Base-by-base conservation (phyloP, 1,140 invertebrate genomes). In the Lucilia cuprina region DNA sequence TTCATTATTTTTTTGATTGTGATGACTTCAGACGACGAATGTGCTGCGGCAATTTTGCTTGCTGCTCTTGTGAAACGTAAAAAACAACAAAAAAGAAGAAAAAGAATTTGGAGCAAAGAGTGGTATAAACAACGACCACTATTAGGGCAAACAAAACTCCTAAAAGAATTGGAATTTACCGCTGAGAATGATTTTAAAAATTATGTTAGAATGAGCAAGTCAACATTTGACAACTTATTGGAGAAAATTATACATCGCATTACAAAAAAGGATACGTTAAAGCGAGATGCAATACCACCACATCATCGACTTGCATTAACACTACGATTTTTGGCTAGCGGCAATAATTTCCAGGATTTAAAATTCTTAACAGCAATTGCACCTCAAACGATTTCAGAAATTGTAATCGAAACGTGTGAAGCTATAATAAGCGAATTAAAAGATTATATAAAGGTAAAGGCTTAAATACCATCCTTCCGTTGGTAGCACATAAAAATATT, bases 271-370 rank as follows among this genome's bases (percentile, higher is more conserved):
- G 86, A 90, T 83, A 89, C 87, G 25, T 75, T 85, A 55, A 86
- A 85, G 74, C 82, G 88, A 83, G 84, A 86, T 85, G 86, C 87
- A 14, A 88, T 90, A 82, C 35, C 87, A 17, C 25, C 84, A 12
- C 49, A 86, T 84, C 85, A 86, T 35, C 84, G 87, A 84, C 84
- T 89, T 30, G 86, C 87, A 55, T 77, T 89, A 49, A 90, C 89
- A 80, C 82, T 89, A 49, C 35, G 89, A 47, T 90, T 85, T 85
- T 82, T 90, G 50, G 88, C 89, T 60, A 88, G 85, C 55, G 88
- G 88, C 8, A 83, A 75, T 83, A 49, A 41, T 50, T 83, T 50
- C 19, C 25, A 19, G 8, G 83, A 83, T 74, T 49, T 83, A 14
- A 55, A 55, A 55, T 55, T 55, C 12, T 55, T 17, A 55, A 55